A percentile compares a stretch with the other conserved stretches of the same genome.
Evolutionary conservation across 2,113 vertebrate genomes (phyloP).

Genomic region (Pygathrix nemaeus): DNA sequence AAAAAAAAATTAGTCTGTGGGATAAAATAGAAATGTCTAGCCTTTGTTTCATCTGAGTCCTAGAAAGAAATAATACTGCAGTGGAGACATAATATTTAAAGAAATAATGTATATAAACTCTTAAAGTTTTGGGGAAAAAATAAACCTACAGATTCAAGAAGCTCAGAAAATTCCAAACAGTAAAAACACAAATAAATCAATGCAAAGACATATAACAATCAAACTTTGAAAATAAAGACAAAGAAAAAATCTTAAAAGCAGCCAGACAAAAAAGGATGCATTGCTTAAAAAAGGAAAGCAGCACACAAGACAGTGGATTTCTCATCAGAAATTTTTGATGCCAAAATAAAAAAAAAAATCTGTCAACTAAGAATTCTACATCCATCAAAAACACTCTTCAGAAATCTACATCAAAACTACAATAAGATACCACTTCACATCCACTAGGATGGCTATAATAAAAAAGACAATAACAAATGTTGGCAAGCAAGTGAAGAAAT

Average conservation of each 20-base stretch:
- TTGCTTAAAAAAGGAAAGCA: neutral
- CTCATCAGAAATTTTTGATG: neutral
- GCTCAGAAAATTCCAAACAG: neutral
- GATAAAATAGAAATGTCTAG: neutral
- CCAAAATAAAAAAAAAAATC: neutral
- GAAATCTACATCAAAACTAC: neutral
- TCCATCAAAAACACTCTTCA: neutral
- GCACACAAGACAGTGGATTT: neutral
- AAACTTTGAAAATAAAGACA: neutral
- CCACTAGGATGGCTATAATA: neutral
- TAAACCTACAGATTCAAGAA: neutral
- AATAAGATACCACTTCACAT: neutral
- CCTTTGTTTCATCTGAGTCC: neutral
- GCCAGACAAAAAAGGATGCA: too few relatives aligned
- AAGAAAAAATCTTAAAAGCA: neutral
- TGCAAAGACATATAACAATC: neutral
- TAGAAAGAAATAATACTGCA: neutral
- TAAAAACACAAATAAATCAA: neutral
- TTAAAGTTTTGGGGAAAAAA: neutral
- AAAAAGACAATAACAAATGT: neutral
- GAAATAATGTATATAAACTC: neutral
- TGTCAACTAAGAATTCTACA: neutral
- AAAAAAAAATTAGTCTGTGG: neutral
- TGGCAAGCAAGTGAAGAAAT: neutral
- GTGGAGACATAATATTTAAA: neutral